Evolutionary conservation across 1,140 invertebrate genomes (phyloP).

Genomic region (Frieseomelitta varia): DNA sequence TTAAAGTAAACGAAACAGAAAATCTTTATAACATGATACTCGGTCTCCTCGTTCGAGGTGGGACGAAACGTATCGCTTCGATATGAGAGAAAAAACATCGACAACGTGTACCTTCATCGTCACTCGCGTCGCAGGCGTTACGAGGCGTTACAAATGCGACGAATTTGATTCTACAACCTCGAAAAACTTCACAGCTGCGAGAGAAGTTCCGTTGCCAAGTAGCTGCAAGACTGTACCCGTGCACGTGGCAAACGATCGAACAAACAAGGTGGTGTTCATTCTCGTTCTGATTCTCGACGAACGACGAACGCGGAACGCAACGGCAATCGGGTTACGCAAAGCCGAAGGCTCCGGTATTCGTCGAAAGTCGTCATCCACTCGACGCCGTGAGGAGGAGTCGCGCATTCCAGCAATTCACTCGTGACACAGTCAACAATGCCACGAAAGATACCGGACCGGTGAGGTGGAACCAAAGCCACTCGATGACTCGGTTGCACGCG

Average conservation of each 20-base stretch:
- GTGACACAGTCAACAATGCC: conserved; percentile 22
- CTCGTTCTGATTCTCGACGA: neutral
- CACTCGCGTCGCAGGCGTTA: neutral
- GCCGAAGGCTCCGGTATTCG: neutral
- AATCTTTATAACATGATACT: too few species aligned
- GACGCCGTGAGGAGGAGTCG: conserved; percentile 16
- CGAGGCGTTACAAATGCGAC: neutral
- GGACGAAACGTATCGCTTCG: too few species aligned
- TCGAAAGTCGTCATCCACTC: conserved; percentile 5
- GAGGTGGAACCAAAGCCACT: conserved; percentile 27
- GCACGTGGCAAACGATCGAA: neutral
- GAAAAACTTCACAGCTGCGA: neutral
- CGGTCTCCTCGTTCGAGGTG: rapidly evolving
- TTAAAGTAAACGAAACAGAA: too few species aligned
- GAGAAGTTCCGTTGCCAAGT: neutral
- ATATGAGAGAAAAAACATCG: neutral
- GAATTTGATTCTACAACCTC: neutral
- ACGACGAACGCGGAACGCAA: neutral
- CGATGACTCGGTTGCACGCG: conserved; percentile 6
- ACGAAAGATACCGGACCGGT: conserved; percentile 39
- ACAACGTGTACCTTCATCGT: neutral
- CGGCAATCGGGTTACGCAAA: conserved; percentile 16
- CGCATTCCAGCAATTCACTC: conserved; percentile 46
- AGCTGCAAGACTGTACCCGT: too few species aligned
- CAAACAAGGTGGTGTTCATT: neutral